phyloP scores from a whole-genome alignment of 2,888 invertebrate genomes.

The Zaprionus bogoriensis region DNA sequence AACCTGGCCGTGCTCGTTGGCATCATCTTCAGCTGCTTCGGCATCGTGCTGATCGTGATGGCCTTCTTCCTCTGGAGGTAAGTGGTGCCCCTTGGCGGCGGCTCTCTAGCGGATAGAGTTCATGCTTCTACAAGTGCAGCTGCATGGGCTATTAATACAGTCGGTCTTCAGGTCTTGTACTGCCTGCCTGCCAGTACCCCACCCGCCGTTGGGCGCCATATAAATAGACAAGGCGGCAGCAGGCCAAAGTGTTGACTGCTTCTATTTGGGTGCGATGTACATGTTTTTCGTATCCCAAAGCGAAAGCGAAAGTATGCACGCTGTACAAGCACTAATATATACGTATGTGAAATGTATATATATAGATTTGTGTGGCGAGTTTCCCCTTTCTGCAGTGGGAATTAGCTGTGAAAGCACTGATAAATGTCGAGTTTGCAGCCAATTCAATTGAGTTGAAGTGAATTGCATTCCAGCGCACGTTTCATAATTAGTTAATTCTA shows the following conservation, averaged over 20 bases:
- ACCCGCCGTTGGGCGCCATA: too few species aligned
- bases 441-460: too few species aligned
- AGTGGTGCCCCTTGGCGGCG: conserved; percentile 82
- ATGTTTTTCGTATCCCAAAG: not conserved
- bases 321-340: not conserved
- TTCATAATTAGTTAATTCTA: not conserved
- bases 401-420: not conserved
- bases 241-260: not conserved
- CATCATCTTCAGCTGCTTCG: conserved; percentile 88
- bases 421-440: not conserved
- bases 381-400: not conserved
- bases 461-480: not conserved
- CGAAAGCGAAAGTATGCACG: too few species aligned
- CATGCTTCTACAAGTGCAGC: conserved; percentile 54
- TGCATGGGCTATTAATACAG: conserved; percentile 45
- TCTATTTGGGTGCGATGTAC: not conserved
- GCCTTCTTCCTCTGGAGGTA: conserved; percentile 90
- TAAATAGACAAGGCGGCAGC: too few species aligned
- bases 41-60: conserved; percentile 87
- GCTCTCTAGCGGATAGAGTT: too few species aligned
- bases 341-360: not conserved
- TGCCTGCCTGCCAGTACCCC: too few species aligned
- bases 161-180: not conserved
- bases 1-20: conserved; percentile 89
- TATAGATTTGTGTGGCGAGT: too few species aligned